A percentile compares a stretch with the other conserved stretches of the same genome.
Conservation (phyloP, 2,113 vertebrate genomes). For the rat (Rattus norvegicus) region GRCr8 NC_086019.1:14095501-14096000, state of each 20-base stretch:
- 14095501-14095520: not conserved
- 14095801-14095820: conserved; percentile 37
- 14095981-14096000: not conserved
- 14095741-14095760: not conserved
- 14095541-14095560: not conserved
- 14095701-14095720: not conserved
- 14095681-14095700: not conserved
- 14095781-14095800: not conserved
- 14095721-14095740: not conserved
- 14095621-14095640: not conserved
- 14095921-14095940: conserved; percentile 55
- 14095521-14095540: not conserved
- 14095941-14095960: not conserved
- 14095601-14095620: not conserved
- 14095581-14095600: accelerated
- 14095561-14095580: accelerated
- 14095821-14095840: conserved; percentile 19
- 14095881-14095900: not conserved
- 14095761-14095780: not conserved
- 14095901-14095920: not conserved
- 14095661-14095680: not conserved
- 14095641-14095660: not conserved
- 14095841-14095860: conserved; percentile 29
- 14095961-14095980: conserved; percentile 2
- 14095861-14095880: conserved; percentile 48